Evolutionary conservation across 2,888 invertebrate genomes (phyloP), one percentile per base, ranked within the genome.

Genomic region (Leptopilina syphax): DNA sequence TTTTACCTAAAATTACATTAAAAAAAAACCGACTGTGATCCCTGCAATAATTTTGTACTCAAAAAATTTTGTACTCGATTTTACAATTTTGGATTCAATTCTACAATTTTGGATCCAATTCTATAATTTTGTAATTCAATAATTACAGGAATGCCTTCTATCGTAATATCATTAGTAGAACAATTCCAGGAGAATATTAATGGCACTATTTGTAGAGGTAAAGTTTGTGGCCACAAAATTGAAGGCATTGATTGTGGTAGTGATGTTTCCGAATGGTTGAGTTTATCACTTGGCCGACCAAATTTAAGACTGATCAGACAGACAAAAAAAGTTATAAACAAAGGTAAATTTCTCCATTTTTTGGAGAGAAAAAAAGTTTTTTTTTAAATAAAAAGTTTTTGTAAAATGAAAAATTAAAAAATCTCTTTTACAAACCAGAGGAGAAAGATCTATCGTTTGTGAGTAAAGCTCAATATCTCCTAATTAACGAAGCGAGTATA

Each of bases 241-340:
- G 93, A 95, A 87, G 97, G 96, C 0, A 93, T 94, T 83, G 98
- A 98, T 90, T 98, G 97, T 92, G 98, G 98, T 0, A 94, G 96
- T 78, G 94, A 94, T 82, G 96, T 96, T 0, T 95, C 96, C 0
- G 92, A 94, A 78, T 99, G 98, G 98, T 93, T 99, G 63, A 95
- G 95, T 80, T 93, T 94, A 84, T 96, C 95, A 65, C 92, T 98
- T 80, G 94, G 94, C 83, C 91, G 93, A 77, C 94, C 95, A 0
- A 97, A 95, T 77, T 88, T 97, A 63, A 93, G 96, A 84, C 92
- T 97, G 57, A 92, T 97, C 57, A 93, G 94, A 85, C 96, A 96
- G 89, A 93, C 77, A 77, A 82, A 67, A 24, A 66, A 83, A 77
- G 76, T 77, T 12, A 77, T 79, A 5, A 27, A 44, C 13, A 79